Percentiles rank a stretch among this genome's conserved stretches.
These are phyloP conservation scores for Synanceia verrucosa DNA, from an alignment of 2,797 vertebrate species.

Conservation along the genomic window DNA sequence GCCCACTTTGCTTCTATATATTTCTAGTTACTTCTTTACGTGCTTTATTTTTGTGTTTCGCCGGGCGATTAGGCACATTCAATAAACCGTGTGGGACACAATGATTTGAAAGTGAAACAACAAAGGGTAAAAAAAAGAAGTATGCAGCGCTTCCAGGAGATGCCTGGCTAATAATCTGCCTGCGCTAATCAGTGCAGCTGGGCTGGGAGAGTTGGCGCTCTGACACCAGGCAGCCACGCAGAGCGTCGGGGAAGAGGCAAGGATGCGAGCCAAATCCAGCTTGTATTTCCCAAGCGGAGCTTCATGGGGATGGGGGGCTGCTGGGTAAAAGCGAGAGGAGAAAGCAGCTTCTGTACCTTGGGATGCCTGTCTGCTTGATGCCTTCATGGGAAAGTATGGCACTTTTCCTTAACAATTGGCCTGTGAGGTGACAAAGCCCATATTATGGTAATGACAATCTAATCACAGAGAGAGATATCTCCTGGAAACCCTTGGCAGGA, in stretches of 20 bases:
- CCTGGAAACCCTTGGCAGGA: conserved; percentile 67
- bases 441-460: conserved; percentile 82
- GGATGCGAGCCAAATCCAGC: conserved; percentile 85
- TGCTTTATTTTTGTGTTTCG: conserved; percentile 67
- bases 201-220: conserved; percentile 86
- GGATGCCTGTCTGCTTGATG: conserved; percentile 63
- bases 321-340: conserved; percentile 54
- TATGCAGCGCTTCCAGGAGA: conserved; percentile 83
- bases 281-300: conserved; percentile 83
- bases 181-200: conserved; percentile 89
- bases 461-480: conserved; percentile 77
- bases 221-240: conserved; percentile 83
- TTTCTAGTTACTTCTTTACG: conserved; percentile 34
- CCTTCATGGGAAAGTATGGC: conserved; percentile 61
- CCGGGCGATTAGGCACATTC: conserved; percentile 79
- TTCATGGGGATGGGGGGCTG: conserved; percentile 29
- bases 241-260: conserved; percentile 81
- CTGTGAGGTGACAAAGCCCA: conserved; percentile 80
- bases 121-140: conserved; percentile 60
- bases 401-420: conserved; percentile 73
- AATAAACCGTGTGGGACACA: conserved; percentile 28
- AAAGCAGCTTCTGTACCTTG: conserved; percentile 73
- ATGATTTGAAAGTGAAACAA: conserved; percentile 57
- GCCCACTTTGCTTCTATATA: conserved; percentile 18
- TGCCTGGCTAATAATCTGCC: conserved; percentile 93